phyloP scores from a whole-genome alignment of 2,888 invertebrate genomes.

The Drosophila pseudotakahashii region DNA sequence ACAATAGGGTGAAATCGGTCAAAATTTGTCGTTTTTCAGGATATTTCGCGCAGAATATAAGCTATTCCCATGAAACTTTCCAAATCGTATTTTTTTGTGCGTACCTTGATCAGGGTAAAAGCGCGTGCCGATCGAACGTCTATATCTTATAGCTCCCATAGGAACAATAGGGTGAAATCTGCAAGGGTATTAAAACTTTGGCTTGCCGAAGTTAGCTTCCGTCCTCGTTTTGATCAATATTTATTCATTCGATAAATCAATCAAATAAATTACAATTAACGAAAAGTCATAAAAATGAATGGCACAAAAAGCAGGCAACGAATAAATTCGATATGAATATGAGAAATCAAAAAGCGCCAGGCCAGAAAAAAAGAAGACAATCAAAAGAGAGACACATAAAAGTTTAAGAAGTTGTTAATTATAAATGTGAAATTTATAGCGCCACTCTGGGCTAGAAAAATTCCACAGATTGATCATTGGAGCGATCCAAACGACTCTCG shows the following conservation, averaged over 20 bases:
- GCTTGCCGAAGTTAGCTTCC: too few relatives aligned
- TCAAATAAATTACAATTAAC: conserved; percentile 81
- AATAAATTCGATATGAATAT: conserved; percentile 30
- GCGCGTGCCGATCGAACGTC: too few relatives aligned
- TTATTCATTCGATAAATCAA: conserved; percentile 76
- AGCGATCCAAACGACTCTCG: conserved; percentile 16
- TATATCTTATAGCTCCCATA: too few relatives aligned
- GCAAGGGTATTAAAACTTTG: too few relatives aligned
- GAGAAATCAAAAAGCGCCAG: conserved; percentile 33
- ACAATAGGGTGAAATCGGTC: too few relatives aligned
- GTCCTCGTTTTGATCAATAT: conserved; percentile 72
- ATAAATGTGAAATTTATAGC: conserved; percentile 73
- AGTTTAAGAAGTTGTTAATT: conserved; percentile 60
- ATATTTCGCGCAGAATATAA: too few relatives aligned
- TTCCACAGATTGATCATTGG: conserved; percentile 71
- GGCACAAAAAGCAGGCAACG: conserved; percentile 38
- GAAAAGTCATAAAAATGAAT: conserved; percentile 71
- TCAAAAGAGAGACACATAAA: conserved; percentile 22
- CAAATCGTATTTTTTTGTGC: too few relatives aligned
- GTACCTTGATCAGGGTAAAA: too few relatives aligned
- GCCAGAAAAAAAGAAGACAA: conserved; percentile 14
- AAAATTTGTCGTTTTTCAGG: too few relatives aligned
- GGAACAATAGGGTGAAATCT: too few relatives aligned
- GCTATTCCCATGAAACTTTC: too few relatives aligned
- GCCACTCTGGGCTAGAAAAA: conserved; percentile 50